Base-by-base conservation (phyloP, 1,140 invertebrate species). In the Neuroterus valhalla region DNA sequence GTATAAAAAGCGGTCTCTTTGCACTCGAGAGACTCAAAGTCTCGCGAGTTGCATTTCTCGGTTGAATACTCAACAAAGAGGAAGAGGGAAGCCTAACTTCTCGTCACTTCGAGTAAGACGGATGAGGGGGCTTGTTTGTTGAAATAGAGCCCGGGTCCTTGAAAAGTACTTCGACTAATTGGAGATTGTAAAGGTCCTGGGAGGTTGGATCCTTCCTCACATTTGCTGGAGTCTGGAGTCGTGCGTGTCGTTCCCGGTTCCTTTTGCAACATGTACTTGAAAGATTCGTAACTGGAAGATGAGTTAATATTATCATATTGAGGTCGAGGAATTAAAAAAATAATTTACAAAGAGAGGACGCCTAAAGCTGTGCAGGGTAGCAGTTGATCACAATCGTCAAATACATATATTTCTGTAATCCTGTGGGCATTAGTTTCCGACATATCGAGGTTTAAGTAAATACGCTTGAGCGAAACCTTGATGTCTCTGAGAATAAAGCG, bases 251-350 rank as follows among this genome's bases (percentile, higher is more conserved):
- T 81, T 15, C 31, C 83, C 78, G 83, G 76, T 52, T 80, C 81
- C 3, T 76, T 71, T 4, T 78, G 81, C n/a, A 95, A 86, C 17
- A 92, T 83, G 83, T 94, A 95, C 88, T 95, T 95, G 85, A 95
- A 94, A 82, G 94, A 93, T 89, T 95, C 94, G 81, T 95, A 90
- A 69, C 89, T 90, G 71, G 6, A 77, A 81, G 69, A 78, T 45
- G 42, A 14, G n/a, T n/a, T n/a, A n/a, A n/a, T n/a, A n/a, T n/a
- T n/a, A n/a, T n/a, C n/a, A n/a, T n/a, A n/a, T n/a, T n/a, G n/a
- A n/a, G n/a, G n/a, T n/a, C n/a, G n/a, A n/a, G n/a, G n/a, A n/a
- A n/a, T n/a, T n/a, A n/a, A n/a, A n/a, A n/a, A n/a, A n/a, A n/a
- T n/a, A n/a, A n/a, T n/a, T n/a, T n/a, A n/a, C n/a, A n/a, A n/a